phyloP scores from a whole-genome alignment of 2,888 invertebrate genomes.

The Heliconius erato region DNA sequence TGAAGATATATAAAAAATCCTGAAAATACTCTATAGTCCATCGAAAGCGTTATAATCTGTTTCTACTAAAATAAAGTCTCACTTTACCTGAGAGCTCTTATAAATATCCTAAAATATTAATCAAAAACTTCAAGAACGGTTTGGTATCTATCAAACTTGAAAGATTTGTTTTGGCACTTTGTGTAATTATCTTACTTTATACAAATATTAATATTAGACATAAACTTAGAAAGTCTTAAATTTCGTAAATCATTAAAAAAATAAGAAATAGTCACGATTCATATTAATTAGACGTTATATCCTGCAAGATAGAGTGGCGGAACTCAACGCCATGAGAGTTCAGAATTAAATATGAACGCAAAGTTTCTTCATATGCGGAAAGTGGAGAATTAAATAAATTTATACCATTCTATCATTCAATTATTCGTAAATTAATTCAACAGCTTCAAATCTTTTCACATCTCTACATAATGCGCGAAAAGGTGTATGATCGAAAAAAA shows the following conservation, averaged over 20 bases:
- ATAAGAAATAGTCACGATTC: no score
- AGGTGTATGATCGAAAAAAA: no score
- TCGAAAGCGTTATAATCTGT: not conserved
- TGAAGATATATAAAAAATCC: no score
- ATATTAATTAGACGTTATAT: no score
- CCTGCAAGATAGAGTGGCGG: no score
- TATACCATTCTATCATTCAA: no score
- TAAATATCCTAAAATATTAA: slow-evolving; percentile 1
- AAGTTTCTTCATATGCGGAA: not conserved
- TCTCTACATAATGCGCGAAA: no score
- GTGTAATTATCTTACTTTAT: slow-evolving; percentile 5
- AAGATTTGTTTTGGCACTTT: slow-evolving; percentile 17
- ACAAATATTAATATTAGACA: not conserved
- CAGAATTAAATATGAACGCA: no score
- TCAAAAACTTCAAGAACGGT: slow-evolving; percentile 15
- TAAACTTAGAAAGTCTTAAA: not conserved
- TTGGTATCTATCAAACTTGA: slow-evolving; percentile 2
- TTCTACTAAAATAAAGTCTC: not conserved
- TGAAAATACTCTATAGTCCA: not conserved
- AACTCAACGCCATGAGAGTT: no score
- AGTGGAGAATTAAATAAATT: not conserved
- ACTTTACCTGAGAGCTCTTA: slow-evolving; percentile 10
- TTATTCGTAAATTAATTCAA: no score
- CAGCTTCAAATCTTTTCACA: no score
- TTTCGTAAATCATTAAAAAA: not conserved